phyloP scores from a whole-genome alignment of 2,113 vertebrate genomes.

The Lota lota region DNA sequence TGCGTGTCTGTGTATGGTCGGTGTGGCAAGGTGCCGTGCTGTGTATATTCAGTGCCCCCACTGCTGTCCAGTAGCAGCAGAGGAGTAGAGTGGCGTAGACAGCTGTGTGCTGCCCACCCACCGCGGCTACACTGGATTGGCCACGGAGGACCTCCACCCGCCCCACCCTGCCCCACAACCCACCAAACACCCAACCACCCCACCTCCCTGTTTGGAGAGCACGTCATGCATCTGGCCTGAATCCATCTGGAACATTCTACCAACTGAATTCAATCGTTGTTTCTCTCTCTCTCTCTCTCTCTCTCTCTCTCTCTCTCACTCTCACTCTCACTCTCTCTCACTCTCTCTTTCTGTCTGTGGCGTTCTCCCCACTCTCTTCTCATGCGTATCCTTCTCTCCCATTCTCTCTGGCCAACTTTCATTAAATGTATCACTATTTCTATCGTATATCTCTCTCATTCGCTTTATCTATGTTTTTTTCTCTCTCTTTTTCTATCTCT shows the following conservation, averaged over 20 bases:
- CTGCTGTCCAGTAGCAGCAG: background rate
- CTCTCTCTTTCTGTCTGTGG: no score
- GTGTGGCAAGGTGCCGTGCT: background rate
- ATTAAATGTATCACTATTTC: background rate
- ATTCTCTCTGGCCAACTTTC: background rate
- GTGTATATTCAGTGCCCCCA: background rate
- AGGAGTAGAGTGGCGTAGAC: no score
- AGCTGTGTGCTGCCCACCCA: conserved; percentile 28
- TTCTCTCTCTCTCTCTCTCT: background rate
- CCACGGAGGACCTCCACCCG: background rate
- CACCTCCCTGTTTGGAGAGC: background rate
- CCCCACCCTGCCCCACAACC: background rate
- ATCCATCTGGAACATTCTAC: conserved; percentile 33
- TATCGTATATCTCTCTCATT: background rate
- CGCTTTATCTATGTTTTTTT: background rate
- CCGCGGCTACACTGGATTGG: conserved; percentile 32
- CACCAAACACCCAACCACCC: no score
- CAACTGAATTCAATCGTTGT: conserved; percentile 27
- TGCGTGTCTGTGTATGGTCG: background rate
- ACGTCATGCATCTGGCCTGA: conserved; percentile 37
- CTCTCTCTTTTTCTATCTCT: background rate
- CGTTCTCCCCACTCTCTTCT: no score
- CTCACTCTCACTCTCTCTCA: no score
- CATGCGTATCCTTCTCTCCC: no score
- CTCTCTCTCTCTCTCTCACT: background rate